A percentile compares a stretch with the other conserved stretches of the same genome.
phyloP scores from a whole-genome alignment of 2,113 vertebrate genomes.

The Echinops telfairi region DNA sequence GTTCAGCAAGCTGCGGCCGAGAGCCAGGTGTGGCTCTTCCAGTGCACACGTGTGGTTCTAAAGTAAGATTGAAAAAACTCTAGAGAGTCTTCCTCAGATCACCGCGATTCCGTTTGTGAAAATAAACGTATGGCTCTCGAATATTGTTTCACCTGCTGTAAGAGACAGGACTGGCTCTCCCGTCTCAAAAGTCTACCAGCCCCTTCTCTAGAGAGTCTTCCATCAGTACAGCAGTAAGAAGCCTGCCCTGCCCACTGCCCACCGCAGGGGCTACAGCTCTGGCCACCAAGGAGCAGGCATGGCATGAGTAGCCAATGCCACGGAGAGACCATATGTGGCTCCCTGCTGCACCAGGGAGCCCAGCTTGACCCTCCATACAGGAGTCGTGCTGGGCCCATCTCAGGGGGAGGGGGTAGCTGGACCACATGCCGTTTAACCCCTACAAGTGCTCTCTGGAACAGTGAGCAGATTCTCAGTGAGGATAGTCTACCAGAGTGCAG shows the following conservation, averaged over 20 bases:
- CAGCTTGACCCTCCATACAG: rapidly evolving
- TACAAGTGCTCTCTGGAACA: not conserved
- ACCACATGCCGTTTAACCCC: not conserved
- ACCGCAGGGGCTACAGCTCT: not conserved
- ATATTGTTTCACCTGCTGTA: too few species aligned
- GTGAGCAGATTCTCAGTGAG: not conserved
- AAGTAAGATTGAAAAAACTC: too few species aligned
- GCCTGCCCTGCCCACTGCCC: not conserved
- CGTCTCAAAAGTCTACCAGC: too few species aligned
- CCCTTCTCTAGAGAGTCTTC: too few species aligned
- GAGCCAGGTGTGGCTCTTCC: too few species aligned
- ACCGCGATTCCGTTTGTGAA: too few species aligned
- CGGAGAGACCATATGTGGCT: not conserved
- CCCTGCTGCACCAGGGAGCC: not conserved
- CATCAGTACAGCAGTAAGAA: not conserved
- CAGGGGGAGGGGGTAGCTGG: not conserved
- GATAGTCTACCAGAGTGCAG: not conserved
- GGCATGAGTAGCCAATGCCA: not conserved
- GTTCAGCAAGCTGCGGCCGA: too few species aligned
- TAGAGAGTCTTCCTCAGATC: too few species aligned
- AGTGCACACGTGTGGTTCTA: too few species aligned
- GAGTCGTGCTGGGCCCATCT: rapidly evolving
- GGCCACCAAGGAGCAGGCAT: not conserved
- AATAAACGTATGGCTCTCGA: too few species aligned
- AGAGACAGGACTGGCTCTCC: too few species aligned